Evolutionary conservation across 2,888 invertebrate species (phyloP).

Genomic region (Orchestes rusci): DNA sequence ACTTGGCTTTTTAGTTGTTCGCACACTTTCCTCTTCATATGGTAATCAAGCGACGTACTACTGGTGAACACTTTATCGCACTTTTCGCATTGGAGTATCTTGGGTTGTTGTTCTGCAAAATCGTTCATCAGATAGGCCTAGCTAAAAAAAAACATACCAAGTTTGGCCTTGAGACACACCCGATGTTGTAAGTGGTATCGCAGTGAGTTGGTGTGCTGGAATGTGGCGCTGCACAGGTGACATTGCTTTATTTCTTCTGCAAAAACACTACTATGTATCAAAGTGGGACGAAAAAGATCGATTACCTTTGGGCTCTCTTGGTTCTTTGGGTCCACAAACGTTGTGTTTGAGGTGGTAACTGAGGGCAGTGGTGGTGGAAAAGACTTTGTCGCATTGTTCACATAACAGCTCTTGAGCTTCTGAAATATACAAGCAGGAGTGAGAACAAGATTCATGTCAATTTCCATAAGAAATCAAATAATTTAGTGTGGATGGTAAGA

Average conservation of each 20-base stretch:
- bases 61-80: constrained; percentile 19
- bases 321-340: constrained; percentile 19
- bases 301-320: constrained; percentile 19
- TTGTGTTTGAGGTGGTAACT: constrained; percentile 16
- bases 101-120: constrained; percentile 16
- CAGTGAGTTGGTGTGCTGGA: constrained; percentile 17
- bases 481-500: too few relatives aligned
- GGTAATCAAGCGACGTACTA: constrained; percentile 16
- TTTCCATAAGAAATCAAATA: too few relatives aligned
- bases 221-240: constrained; percentile 13
- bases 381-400: constrained; percentile 18
- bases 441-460: too few relatives aligned
- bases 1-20: constrained; percentile 10
- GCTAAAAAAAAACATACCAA: not conserved
- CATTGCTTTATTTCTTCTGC: constrained; percentile 15
- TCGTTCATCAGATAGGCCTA: not conserved
- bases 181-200: constrained; percentile 16
- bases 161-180: constrained; percentile 15
- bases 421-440: too few relatives aligned
- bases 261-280: too few relatives aligned
- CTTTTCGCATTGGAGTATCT: constrained; percentile 15
- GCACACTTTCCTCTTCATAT: constrained; percentile 16
- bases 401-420: too few relatives aligned
- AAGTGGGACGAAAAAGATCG: too few relatives aligned
- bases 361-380: constrained; percentile 16